Conservation (phyloP, 2,888 invertebrate species). For the Byasa hedistus region DNA sequence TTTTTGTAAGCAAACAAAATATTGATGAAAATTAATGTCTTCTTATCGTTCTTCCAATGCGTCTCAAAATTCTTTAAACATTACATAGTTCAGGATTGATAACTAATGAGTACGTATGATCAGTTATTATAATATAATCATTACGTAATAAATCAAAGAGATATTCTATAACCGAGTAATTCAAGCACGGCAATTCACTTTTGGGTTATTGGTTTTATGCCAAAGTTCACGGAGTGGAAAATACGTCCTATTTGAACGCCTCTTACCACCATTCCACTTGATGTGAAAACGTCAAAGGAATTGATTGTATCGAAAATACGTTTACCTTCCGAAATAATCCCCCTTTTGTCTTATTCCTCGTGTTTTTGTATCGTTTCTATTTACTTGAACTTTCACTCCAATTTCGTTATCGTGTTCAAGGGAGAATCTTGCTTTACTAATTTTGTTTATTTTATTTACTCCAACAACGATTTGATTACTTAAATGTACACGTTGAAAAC, state of each 20-base stretch:
- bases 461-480: too few relatives aligned
- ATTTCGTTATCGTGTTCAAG: too few relatives aligned
- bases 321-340: not conserved
- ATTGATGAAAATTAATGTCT: too few relatives aligned
- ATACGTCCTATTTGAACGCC: slow-evolving; percentile 20
- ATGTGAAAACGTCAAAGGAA: slow-evolving; percentile 26
- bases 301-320: slow-evolving; percentile 13
- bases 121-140: not conserved
- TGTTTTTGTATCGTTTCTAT: not conserved
- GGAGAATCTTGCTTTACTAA: too few relatives aligned
- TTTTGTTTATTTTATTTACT: too few relatives aligned
- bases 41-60: too few relatives aligned
- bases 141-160: slow-evolving; percentile 12
- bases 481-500: too few relatives aligned
- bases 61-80: too few relatives aligned
- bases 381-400: too few relatives aligned
- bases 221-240: slow-evolving; percentile 24
- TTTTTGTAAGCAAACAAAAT: too few relatives aligned
- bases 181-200: slow-evolving; percentile 15
- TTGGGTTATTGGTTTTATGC: slow-evolving; percentile 25
- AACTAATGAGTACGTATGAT: too few relatives aligned
- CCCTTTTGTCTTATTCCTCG: not conserved
- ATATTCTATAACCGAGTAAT: slow-evolving; percentile 4
- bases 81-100: too few relatives aligned
- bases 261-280: slow-evolving; percentile 17